These are phyloP conservation scores for Pentalonia nigronervosa DNA, from an alignment of 1,140 invertebrate species.

Conservation along the genomic window DNA sequence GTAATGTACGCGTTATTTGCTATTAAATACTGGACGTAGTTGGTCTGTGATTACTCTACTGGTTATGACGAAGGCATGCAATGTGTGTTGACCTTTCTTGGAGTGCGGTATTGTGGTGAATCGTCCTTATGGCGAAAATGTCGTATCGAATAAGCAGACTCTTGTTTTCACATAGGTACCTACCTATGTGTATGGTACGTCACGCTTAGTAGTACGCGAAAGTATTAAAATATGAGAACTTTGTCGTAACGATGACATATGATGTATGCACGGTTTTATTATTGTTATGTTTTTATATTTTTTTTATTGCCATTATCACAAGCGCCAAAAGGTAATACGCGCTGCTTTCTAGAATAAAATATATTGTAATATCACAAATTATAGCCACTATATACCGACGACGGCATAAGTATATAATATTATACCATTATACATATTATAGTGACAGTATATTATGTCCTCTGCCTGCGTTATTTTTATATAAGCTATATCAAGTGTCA, in stretches of 20 bases:
- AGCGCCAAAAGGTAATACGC: not conserved
- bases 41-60: not conserved
- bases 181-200: not conserved
- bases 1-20: not conserved
- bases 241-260: not conserved
- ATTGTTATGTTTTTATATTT: not conserved
- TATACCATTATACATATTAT: not conserved
- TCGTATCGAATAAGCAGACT: not conserved
- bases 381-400: not conserved
- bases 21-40: conserved; percentile 7
- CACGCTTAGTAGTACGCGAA: not conserved
- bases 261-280: not conserved
- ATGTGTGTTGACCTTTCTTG: conserved; percentile 9
- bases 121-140: conserved; percentile 10
- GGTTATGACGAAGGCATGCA: not conserved
- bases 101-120: not conserved
- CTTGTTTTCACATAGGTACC: not conserved
- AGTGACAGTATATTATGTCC: not conserved
- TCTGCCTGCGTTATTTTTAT: not conserved
- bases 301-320: not conserved
- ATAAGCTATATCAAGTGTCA: not conserved
- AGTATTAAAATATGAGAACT: conserved; percentile 11
- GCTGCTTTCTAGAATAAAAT: not conserved
- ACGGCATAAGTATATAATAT: not conserved
- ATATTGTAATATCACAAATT: not conserved